Evolutionary conservation across 2,113 vertebrate species (phyloP), one percentile per base, ranked within the genome.

Genomic region (Holacanthus passer): DNA sequence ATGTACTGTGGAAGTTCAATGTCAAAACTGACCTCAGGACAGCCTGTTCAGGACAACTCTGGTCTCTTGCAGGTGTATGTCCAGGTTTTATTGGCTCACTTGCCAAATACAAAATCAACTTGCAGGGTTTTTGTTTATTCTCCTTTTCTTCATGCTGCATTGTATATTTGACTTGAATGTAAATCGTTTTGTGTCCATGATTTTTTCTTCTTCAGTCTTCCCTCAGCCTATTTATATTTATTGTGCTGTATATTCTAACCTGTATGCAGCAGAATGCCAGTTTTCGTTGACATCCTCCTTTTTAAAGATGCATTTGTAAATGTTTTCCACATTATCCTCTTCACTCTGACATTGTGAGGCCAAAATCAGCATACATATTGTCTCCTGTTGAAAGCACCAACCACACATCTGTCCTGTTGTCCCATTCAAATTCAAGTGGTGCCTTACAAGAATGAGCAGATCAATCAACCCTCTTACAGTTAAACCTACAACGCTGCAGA

Each of bases 141-240:
- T 73, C 71, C 32, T 73, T 47, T 79, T 76, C 35, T 89, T 71
- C 65, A 83, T 85, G 58, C 74, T 88, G 79, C 88, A 77, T 88
- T 91, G 87, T 93, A 91, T 84, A 89, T 89, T 92, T 92, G 85
- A 91, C 84, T 91, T 59, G 92, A 93, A 94, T 93, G 93, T 95
- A 91, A 89, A 90, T 69, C 55, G 14, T 85, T 74, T 77, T 75
- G 55, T 92, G 79, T 90, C 77, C 35, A 79, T 88, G 87, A 75
- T 78, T 79, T 41, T 66, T 79, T 76, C 63, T 75, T 59, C 71
- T 62, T 71, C 65, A 73, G 76, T 91, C 86, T 89, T 88, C 73
- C 80, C 78, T 69, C 19, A 45, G 73, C 76, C 72, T 90, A 75
- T 92, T 92, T 90, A 83, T 93, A 93, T 94, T 94, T 93, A 91